Percentiles rank a stretch among this genome's conserved stretches.
Evolutionary conservation across 2,113 vertebrate species (phyloP).

Genomic region (Pedetes capensis): DNA sequence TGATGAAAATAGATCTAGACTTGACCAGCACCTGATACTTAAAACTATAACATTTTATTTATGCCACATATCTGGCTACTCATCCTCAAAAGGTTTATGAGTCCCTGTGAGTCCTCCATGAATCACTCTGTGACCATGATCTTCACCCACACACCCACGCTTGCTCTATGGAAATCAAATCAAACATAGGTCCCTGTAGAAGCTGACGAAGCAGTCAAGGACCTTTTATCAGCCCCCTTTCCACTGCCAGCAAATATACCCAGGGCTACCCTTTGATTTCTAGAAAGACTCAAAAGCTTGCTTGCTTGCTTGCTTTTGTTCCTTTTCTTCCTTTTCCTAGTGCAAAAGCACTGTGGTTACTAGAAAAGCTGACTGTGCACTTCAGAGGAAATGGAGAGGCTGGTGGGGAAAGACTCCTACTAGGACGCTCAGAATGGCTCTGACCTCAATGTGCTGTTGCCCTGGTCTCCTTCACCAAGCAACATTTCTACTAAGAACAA

Average conservation of each 20-base stretch:
- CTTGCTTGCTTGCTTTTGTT: not conserved
- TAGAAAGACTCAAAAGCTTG: not conserved
- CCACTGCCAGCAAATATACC: not conserved
- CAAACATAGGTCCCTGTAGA: not conserved
- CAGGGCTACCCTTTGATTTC: not conserved
- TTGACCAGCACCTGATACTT: not conserved
- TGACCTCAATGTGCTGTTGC: not conserved
- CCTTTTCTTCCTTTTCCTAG: not conserved
- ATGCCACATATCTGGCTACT: not conserved
- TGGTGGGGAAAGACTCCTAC: not conserved
- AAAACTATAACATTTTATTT: not conserved
- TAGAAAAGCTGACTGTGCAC: not conserved
- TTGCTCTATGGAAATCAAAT: not conserved
- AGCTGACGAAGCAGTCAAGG: not conserved
- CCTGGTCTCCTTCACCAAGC: not conserved
- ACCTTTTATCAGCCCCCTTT: not conserved
- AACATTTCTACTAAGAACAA: not conserved
- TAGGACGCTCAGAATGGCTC: not conserved
- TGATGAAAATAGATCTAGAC: not conserved
- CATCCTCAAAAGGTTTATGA: not conserved
- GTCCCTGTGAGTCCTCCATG: not conserved
- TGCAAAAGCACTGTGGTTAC: not conserved
- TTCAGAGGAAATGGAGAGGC: not conserved
- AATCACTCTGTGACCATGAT: not conserved
- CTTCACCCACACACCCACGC: not conserved